Evolutionary conservation across 2,888 invertebrate genomes (phyloP).

Genomic region (Ryuthela nishihirai): DNA sequence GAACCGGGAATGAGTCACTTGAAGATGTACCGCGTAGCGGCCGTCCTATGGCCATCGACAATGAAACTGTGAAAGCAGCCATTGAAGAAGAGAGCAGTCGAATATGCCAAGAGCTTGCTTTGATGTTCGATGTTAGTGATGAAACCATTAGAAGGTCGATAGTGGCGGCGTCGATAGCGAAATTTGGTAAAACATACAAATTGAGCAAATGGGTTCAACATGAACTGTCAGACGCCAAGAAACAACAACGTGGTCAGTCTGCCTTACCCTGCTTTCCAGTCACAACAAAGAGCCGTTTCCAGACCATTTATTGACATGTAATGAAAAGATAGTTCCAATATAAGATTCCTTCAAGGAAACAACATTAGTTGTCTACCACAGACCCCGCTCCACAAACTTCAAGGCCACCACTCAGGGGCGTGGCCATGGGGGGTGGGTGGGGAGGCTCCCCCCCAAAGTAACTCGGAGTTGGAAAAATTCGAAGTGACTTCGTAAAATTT

Average conservation of each 20-base stretch:
- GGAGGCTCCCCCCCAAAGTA: too few species aligned
- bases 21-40: neutral
- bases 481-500: too few species aligned
- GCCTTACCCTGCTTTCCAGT: neutral
- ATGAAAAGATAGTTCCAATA: too few species aligned
- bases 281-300: neutral
- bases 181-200: neutral
- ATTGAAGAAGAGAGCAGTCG: neutral
- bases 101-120: conserved; percentile 6
- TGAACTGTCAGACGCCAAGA: neutral
- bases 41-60: neutral
- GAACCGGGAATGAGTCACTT: neutral
- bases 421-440: too few species aligned
- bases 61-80: conserved; percentile 3
- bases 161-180: neutral
- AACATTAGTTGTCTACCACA: neutral
- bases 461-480: too few species aligned
- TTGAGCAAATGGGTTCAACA: conserved; percentile 3
- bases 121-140: conserved; percentile 2
- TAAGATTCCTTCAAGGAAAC: too few species aligned
- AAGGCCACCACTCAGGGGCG: too few species aligned
- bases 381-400: neutral
- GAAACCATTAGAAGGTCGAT: neutral
- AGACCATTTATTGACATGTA: too few species aligned
- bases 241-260: too few species aligned